phyloP scores from a whole-genome alignment of 1,140 invertebrate genomes.

The Matsumurasca onukii region DNA sequence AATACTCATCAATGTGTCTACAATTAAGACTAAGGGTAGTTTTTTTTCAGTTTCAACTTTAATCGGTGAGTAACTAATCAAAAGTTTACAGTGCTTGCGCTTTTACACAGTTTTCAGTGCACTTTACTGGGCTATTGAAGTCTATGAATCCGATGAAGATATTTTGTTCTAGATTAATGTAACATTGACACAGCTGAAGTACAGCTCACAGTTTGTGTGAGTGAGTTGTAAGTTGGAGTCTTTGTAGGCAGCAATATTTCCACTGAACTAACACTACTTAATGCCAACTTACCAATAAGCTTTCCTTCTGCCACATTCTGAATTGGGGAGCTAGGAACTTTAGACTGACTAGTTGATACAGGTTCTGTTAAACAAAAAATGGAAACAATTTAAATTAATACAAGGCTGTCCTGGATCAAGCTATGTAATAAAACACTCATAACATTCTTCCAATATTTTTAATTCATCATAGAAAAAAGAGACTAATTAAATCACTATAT shows the following conservation, averaged over 20 bases:
- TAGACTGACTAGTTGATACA: constrained; percentile 19
- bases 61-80: no score
- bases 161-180: background rate
- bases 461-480: no score
- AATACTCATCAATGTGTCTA: no score
- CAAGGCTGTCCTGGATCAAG: background rate
- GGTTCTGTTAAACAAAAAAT: constrained; percentile 5
- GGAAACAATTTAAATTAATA: background rate
- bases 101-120: no score
- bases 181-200: background rate
- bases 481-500: no score
- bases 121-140: background rate
- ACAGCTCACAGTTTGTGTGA: background rate
- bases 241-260: background rate
- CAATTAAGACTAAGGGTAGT: no score
- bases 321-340: constrained; percentile 18
- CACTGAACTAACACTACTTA: background rate
- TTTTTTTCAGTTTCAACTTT: no score
- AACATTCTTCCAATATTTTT: background rate
- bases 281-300: constrained; percentile 12
- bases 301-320: constrained; percentile 4
- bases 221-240: background rate
- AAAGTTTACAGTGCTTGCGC: no score
- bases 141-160: background rate
- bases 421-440: background rate